A percentile compares a stretch with the other conserved stretches of the same genome.
Evolutionary conservation across 2,888 invertebrate genomes (phyloP).

Genomic region (Conops quadrifasciatus): DNA sequence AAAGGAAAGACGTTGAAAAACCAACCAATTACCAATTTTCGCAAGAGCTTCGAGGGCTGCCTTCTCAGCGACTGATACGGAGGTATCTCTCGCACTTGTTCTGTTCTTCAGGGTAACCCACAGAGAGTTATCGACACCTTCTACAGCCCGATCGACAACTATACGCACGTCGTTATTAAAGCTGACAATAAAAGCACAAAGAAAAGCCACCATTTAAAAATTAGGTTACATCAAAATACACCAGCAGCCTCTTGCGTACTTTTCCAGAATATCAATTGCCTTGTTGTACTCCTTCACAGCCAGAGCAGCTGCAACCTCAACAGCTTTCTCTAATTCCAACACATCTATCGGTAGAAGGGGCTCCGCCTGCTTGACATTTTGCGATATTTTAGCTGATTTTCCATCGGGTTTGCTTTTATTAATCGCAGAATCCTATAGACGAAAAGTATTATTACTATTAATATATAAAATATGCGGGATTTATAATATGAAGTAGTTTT

Average conservation of each 20-base stretch:
- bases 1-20: background rate
- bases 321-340: slow-evolving; percentile 69
- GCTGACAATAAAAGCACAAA: slow-evolving; percentile 54
- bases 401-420: background rate
- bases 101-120: slow-evolving; percentile 71
- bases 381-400: background rate
- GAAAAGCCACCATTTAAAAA: too few relatives aligned
- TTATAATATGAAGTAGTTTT: too few relatives aligned
- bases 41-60: slow-evolving; percentile 70
- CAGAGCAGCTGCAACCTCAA: slow-evolving; percentile 69
- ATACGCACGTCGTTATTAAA: slow-evolving; percentile 66
- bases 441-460: background rate
- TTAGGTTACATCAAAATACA: background rate
- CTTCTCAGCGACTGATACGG: slow-evolving; percentile 69
- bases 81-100: slow-evolving; percentile 68
- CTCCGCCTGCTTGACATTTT: slow-evolving; percentile 26
- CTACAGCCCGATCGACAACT: slow-evolving; percentile 72
- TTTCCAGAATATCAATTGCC: slow-evolving; percentile 70
- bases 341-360: slow-evolving; percentile 64
- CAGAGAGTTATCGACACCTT: slow-evolving; percentile 69
- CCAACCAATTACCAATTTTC: slow-evolving; percentile 66
- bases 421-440: background rate
- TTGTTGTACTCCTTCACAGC: slow-evolving; percentile 75
- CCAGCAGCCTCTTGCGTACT: slow-evolving; percentile 43
- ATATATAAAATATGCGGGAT: background rate